Percentiles rank a stretch among this genome's conserved stretches.
These are phyloP conservation scores for Hemibagrus guttatus DNA, from an alignment of 2,797 vertebrate genomes.

Conservation along the genomic window DNA sequence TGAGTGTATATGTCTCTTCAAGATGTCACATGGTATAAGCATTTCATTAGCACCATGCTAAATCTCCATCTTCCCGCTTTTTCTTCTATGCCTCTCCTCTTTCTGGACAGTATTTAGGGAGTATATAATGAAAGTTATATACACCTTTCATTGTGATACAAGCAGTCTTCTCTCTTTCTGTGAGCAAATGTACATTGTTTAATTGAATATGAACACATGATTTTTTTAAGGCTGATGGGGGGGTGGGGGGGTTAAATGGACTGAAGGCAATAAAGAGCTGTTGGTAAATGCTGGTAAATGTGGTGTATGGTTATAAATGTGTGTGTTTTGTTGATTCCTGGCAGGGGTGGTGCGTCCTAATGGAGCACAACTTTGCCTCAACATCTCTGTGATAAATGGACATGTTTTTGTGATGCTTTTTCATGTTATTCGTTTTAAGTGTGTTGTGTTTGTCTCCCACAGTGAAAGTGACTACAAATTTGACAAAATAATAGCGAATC, in stretches of 20 bases:
- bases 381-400: background rate
- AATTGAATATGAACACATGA: background rate
- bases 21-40: background rate
- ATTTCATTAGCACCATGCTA: background rate
- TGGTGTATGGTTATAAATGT: background rate
- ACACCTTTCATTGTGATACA: background rate
- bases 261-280: constrained; percentile 12
- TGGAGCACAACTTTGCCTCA: background rate
- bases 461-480: background rate
- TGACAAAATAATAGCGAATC: background rate
- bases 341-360: background rate
- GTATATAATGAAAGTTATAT: background rate
- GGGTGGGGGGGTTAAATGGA: background rate
- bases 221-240: background rate
- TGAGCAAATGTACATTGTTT: background rate
- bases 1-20: background rate
- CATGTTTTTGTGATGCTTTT: background rate
- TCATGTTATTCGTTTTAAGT: background rate
- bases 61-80: background rate
- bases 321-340: background rate
- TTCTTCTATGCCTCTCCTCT: background rate
- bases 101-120: constrained; percentile 42
- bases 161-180: background rate
- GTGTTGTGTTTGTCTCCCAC: background rate
- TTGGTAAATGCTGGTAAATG: constrained; percentile 18